A percentile compares a stretch with the other conserved stretches of the same genome.
phyloP scores from a whole-genome alignment of 2,113 vertebrate species.

The Mesoclemmys tuberculata region DNA sequence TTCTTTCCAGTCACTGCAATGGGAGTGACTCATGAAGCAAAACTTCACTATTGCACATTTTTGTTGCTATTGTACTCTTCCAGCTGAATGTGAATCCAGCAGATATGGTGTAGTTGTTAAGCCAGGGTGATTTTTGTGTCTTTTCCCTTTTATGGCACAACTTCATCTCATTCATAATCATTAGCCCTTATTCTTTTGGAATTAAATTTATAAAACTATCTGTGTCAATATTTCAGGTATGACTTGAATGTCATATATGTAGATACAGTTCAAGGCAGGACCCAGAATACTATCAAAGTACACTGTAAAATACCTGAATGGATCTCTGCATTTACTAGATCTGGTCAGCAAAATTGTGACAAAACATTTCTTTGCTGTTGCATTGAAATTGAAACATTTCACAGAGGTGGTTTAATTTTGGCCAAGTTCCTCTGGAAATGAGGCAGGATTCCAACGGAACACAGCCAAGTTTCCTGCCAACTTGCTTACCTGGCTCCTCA shows the following conservation, averaged over 20 bases:
- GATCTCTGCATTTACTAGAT: not conserved
- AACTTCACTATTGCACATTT: not conserved
- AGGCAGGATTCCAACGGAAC: not conserved
- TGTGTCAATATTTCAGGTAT: not conserved
- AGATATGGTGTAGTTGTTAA: not conserved
- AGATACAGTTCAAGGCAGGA: not conserved
- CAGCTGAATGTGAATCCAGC: not conserved
- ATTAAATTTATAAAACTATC: not conserved
- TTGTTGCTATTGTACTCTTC: not conserved
- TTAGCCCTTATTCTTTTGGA: not conserved
- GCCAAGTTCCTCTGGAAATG: not conserved
- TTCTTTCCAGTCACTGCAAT: not conserved
- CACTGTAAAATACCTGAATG: not conserved
- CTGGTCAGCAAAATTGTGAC: not conserved
- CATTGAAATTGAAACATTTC: not conserved
- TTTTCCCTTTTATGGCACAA: not conserved
- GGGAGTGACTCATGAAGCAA: not conserved
- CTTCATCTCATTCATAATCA: not conserved
- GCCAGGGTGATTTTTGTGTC: not conserved
- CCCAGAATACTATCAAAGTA: not conserved
- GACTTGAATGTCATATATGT: not conserved
- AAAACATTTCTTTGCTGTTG: not conserved
- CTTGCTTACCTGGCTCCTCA: not conserved
- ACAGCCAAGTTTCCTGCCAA: not conserved
- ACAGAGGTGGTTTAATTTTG: not conserved